phyloP scores from a whole-genome alignment of 1,140 invertebrate species.

The Rhizoglyphus robini region DNA sequence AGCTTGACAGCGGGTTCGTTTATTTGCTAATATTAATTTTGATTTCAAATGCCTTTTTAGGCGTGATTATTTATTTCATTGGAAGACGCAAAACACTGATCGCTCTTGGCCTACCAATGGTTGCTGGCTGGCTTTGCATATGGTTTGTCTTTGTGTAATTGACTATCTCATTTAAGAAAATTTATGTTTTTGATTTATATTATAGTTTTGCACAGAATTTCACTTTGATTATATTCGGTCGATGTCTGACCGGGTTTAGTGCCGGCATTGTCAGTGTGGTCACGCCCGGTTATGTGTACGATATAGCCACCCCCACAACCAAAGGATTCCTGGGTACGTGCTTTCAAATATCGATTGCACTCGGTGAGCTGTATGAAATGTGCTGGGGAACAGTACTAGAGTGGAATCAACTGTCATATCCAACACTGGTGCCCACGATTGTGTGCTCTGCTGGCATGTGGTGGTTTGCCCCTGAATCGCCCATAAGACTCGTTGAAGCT shows the following conservation, averaged over 20 bases:
- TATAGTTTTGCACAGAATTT: slow-evolving; percentile 38
- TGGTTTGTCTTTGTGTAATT: too few species aligned
- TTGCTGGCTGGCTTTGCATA: slow-evolving; percentile 57
- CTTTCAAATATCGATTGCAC: slow-evolving; percentile 45
- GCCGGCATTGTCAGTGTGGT: slow-evolving; percentile 45
- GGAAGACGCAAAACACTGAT: slow-evolving; percentile 60
- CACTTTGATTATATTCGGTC: slow-evolving; percentile 43
- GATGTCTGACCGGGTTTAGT: slow-evolving; percentile 48
- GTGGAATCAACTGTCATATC: slow-evolving; percentile 3
- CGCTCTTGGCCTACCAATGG: slow-evolving; percentile 50
- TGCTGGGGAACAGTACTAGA: slow-evolving; percentile 4
- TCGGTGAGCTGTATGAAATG: background rate
- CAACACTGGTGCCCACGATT: background rate
- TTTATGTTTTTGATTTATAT: background rate
- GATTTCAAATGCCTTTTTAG: background rate
- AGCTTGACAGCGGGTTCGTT: slow-evolving; percentile 26
- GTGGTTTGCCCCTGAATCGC: slow-evolving; percentile 18
- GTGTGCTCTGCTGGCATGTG: slow-evolving; percentile 15
- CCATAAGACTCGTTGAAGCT: slow-evolving; percentile 4
- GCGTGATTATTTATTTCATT: slow-evolving; percentile 37
- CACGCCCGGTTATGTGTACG: slow-evolving; percentile 65
- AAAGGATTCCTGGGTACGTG: slow-evolving; percentile 64
- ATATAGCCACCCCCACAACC: slow-evolving; percentile 68
- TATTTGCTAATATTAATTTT: background rate
- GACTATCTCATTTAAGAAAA: too few species aligned